Evolutionary conservation across 2,888 invertebrate species (phyloP), one percentile per base, ranked within the genome.

Genomic region (Oligia strigilis): DNA sequence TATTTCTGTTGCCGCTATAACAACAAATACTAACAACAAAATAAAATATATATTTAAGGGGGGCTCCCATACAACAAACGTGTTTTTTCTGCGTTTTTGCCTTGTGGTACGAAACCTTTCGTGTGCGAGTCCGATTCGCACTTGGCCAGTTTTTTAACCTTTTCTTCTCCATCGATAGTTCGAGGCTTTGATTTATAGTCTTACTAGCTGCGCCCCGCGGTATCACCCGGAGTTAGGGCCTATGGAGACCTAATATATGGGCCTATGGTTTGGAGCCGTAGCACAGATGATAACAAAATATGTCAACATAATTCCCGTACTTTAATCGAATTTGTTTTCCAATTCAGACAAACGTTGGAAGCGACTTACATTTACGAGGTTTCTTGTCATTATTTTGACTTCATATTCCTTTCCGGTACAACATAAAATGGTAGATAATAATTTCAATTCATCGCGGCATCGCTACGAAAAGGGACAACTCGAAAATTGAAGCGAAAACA

Each of bases 401-500:
- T 75, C 58, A 82, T 80, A 62, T 72, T 75, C 23, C 8, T 46
- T 71, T 64, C 70, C 55, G 55, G 36, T 49, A 70, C 46, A 11
- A 40, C 43, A 62, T 66, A 55, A 69, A 87, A 77, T 80, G 43
- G 43, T 43, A 29, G 29, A 29, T 29, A 49, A 84, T 80, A 80
- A 69, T 64, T 67, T 70, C 49, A 66, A 58, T 66, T 69, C 36
- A 58, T 43, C 29, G 29, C 29, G 29, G 29, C 29, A 29, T 29
- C n/a, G 43, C 23, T 36, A 65, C 64, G 43, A 62, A 76, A 84
- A 60, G 69, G 66, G 74, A 75, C 77, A 77, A 67, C 70, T 64
- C 67, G 58, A 75, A 80, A 86, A 87, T 79, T 65, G 66, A 69
- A 77, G 71, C 19, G 83, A 75, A 72, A 83, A 77, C 72, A 62